Base-by-base conservation (phyloP, 1,140 invertebrate genomes). In the Latrodectus geometricus region DNA sequence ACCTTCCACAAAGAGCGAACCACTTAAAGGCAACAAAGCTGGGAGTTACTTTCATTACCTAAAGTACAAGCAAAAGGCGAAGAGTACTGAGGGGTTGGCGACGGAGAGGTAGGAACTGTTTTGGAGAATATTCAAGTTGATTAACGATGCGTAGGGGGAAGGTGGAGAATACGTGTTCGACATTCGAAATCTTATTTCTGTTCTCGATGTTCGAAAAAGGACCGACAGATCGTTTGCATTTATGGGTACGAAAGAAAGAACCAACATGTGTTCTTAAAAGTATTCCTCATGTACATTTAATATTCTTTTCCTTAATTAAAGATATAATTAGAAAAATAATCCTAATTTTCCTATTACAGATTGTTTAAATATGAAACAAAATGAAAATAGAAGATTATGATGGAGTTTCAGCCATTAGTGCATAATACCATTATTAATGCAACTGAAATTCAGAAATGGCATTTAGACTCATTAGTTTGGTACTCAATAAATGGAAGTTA, bases 101-200 rank as follows among this genome's bases (percentile, higher is more conserved):
- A 8, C 3, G 54, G 54, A 61, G 54, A 14, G 54, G 54, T 14
- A 61, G 54, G 54, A 61, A 17, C 11, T 61, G 35, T 17, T 12
- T 56, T 54, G 81, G 81, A 52, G 49, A 15, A 75, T 83, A 83
- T 83, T 75, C 81, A 74, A 83, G 81, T 83, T 83, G 81, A 83
- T 83, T 83, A 83, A 83, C 73, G 81, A 83, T 75, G 70, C 81
- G 66, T 70, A 49, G 78, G 23, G 48, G 68, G n/a, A 21, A 17
- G 65, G 70, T 9, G n/a, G 48, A 56, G 81, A 68, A 21, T 74
- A 83, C 81, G 81, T 83, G 81, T 83, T 83, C 81, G 70, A 75
- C 81, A 83, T 83, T 74, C 70, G 56, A 66, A 72, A 83, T 52
- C 72, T 83, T 52, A 65, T 83, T 83, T 75, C 72, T 49, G 35